phyloP scores from a whole-genome alignment of 2,888 invertebrate genomes.

The Philereme vetulata region DNA sequence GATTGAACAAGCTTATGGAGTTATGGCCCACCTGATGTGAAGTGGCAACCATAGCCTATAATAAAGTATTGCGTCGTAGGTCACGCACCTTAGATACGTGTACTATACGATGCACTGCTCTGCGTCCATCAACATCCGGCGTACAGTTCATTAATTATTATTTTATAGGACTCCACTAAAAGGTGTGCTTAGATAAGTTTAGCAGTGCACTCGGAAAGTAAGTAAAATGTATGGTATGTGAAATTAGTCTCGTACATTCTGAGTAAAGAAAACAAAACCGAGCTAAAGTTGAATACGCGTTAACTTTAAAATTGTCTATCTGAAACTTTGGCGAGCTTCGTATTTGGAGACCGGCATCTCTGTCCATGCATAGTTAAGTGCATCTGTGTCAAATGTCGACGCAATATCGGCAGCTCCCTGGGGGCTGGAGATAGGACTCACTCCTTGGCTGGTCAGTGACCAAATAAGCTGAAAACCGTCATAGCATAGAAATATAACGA shows the following conservation, averaged over 20 bases:
- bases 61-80: too few species aligned
- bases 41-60: too few species aligned
- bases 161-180: too few species aligned
- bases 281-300: slow-evolving; percentile 24
- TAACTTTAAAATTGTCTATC: slow-evolving; percentile 64
- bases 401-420: slow-evolving; percentile 68
- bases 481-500: neutral
- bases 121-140: too few species aligned
- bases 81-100: too few species aligned
- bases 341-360: slow-evolving; percentile 68
- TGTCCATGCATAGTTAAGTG: slow-evolving; percentile 80
- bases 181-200: too few species aligned
- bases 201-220: too few species aligned
- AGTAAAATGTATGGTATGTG: too few species aligned
- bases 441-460: slow-evolving; percentile 56
- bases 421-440: slow-evolving; percentile 60
- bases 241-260: neutral
- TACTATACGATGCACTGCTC: too few species aligned
- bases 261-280: slow-evolving; percentile 17
- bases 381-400: slow-evolving; percentile 74
- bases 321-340: slow-evolving; percentile 63
- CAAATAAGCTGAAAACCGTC: slow-evolving; percentile 15
- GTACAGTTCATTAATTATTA: too few species aligned
- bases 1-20: too few species aligned
- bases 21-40: too few species aligned